Percentiles rank a stretch among this genome's conserved stretches.
Conservation (phyloP, 2,113 vertebrate species). For the Trichomycterus rosablanca region DNA sequence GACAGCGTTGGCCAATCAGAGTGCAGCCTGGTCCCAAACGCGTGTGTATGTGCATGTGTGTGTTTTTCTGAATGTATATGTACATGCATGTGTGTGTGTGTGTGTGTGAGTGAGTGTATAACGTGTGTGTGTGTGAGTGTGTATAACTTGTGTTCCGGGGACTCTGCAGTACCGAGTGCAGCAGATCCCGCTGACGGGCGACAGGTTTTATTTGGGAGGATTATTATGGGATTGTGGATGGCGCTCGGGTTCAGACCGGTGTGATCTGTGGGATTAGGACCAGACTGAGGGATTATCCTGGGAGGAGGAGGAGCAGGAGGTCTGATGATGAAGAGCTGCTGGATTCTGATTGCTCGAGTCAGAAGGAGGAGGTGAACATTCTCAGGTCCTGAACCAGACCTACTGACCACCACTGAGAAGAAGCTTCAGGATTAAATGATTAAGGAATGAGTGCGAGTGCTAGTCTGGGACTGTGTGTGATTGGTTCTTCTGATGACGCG, state of each 20-base stretch:
- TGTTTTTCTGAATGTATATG: slow-evolving; percentile 1
- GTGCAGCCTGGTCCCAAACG: not conserved
- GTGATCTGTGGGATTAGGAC: not conserved
- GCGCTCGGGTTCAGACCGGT: not conserved
- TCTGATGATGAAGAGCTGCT: slow-evolving; percentile 14
- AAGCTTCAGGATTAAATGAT: slow-evolving; percentile 4
- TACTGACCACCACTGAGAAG: too few relatives aligned
- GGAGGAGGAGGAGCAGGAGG: slow-evolving; percentile 1
- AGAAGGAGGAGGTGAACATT: slow-evolving; percentile 1
- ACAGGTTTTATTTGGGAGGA: not conserved
- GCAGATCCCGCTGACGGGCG: not conserved
- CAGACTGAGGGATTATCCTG: not conserved
- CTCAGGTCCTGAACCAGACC: too few relatives aligned
- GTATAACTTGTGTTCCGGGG: not conserved
- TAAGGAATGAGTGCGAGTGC: not conserved
- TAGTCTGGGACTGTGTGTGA: not conserved
- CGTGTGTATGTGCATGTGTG: not conserved
- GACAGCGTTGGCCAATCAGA: slow-evolving; percentile 33
- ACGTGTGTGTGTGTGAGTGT: not conserved
- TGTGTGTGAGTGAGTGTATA: slow-evolving; percentile 10
- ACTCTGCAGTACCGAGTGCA: too few relatives aligned
- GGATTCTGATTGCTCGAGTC: not conserved
- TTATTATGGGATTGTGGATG: not conserved
- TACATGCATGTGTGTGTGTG: not conserved
- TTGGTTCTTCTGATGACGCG: not conserved